Evolutionary conservation across 2,113 vertebrate species (phyloP).

Genomic region (Psittacula cyanocephala): DNA sequence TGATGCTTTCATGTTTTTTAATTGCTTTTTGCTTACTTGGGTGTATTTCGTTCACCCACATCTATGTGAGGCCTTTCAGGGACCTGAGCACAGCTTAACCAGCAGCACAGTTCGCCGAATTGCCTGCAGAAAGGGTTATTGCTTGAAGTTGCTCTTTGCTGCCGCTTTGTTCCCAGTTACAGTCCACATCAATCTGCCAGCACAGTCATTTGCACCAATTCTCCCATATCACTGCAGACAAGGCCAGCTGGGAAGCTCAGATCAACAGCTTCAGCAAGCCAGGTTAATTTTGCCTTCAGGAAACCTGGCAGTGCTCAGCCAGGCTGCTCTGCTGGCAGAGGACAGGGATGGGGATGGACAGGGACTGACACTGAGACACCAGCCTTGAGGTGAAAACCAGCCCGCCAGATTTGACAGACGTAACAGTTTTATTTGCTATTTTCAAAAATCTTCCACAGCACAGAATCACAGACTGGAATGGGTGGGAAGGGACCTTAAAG

Average conservation of each 20-base stretch:
- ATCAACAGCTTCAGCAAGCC: not conserved
- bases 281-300: not conserved
- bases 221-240: fast-evolving
- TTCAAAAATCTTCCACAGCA: not conserved
- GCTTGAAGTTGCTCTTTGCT: not conserved
- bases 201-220: not conserved
- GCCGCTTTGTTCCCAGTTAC: not conserved
- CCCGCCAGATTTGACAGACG: not conserved
- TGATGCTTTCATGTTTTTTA: not conserved
- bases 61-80: not conserved
- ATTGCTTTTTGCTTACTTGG: not conserved
- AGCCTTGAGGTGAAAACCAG: not conserved
- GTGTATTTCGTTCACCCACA: not conserved
- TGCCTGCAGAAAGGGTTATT: not conserved
- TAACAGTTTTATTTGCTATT: not conserved
- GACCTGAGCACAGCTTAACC: not conserved
- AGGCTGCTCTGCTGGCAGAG: not conserved
- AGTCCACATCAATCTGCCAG: not conserved
- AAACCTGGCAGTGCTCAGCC: not conserved
- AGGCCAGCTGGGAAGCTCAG: not conserved
- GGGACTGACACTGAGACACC: not conserved
- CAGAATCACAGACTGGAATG: not conserved
- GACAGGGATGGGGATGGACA: not conserved
- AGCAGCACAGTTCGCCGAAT: not conserved
- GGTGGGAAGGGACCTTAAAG: not conserved